Base-by-base conservation (phyloP, 2,113 vertebrate genomes). In the Stigmatopora argus region DNA sequence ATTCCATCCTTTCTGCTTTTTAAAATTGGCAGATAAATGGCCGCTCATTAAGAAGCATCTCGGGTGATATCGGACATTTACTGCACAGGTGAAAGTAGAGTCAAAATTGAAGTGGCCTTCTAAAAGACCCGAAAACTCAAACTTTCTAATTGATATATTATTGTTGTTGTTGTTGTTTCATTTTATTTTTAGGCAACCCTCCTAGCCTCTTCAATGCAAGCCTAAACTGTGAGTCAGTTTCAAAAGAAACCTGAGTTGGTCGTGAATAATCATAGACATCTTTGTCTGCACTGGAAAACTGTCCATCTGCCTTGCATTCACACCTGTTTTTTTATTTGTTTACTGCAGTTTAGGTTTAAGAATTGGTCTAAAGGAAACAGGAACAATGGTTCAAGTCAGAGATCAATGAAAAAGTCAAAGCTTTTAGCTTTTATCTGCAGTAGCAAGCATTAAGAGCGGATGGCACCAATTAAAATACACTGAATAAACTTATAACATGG, bases 201-300 rank as follows among this genome's bases (percentile, higher is more conserved):
- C 17, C 4, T 60, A 44, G 23, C 6, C 44, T 23, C 64, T 11
- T 58, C 72, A 51, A 78, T 70, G 77, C 83, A 75, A 89, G 86
- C 87, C 81, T 78, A 86, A 90, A 87, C 87, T 90, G 88, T 90
- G 90, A 90, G 88, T 91, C 83, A 86, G 85, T 83, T 89, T 90
- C 91, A 91, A 91, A 91, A 87, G 90, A 89, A 92, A 92, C 89
- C 83, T 78, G 89, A 91, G 88, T 86, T 74, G 85, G 84, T 92
- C 91, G 91, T 91, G 86, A 92, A 92, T 91, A 91, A 90, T 90
- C 86, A 84, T 86, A 87, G 79, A 87, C 85, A 90, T 89, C 87
- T 86, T 91, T 90, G 89, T 91, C 82, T 83, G 79, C 55, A 62
- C 78, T 84, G 85, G 79, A 80, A 83, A 89, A 88, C 83, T 86